Evolutionary conservation across 1,140 invertebrate genomes (phyloP).

Genomic region (Philopotamus ludificatus): DNA sequence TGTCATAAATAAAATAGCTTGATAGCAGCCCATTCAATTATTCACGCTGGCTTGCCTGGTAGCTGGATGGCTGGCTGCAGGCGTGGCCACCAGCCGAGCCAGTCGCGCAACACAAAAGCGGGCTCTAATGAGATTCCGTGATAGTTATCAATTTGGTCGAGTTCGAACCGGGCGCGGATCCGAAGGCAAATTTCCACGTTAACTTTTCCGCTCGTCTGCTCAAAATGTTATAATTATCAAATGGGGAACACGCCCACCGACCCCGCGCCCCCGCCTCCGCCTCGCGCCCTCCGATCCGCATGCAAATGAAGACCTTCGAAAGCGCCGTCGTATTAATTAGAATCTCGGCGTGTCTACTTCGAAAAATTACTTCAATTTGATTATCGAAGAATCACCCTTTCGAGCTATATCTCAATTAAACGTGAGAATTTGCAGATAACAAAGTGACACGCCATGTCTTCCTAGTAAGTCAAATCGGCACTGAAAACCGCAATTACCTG

Average conservation of each 20-base stretch:
- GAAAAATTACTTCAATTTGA: too few species aligned
- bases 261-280: too few species aligned
- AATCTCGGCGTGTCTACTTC: too few species aligned
- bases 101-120: neutral
- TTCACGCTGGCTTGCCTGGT: too few species aligned
- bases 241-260: neutral
- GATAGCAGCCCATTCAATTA: neutral
- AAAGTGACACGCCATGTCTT: too few species aligned
- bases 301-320: neutral
- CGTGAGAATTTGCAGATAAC: too few species aligned
- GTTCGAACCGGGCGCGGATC: neutral
- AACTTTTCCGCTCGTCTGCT: neutral
- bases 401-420: too few species aligned
- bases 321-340: too few species aligned
- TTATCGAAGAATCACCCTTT: too few species aligned
- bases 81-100: neutral
- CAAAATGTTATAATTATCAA: neutral
- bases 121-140: neutral
- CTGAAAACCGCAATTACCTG: too few species aligned
- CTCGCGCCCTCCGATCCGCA: neutral
- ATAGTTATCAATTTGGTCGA: neutral
- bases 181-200: neutral
- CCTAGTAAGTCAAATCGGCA: too few species aligned
- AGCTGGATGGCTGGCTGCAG: too few species aligned
- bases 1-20: neutral